Conservation (phyloP, 2,888 invertebrate genomes). For the Amaurobius ferox region DNA sequence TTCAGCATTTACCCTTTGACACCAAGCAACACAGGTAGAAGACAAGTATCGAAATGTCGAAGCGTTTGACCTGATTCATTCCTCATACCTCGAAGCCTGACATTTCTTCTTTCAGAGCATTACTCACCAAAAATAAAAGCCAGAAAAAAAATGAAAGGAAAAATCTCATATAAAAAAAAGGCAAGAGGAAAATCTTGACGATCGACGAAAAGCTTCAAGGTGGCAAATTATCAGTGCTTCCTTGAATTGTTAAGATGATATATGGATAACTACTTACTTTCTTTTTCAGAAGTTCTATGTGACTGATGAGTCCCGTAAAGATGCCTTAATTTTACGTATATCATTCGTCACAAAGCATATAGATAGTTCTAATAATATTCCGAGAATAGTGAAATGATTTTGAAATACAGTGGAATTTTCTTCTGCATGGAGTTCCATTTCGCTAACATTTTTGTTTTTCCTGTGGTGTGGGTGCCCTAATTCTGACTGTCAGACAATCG, state of each 20-base stretch:
- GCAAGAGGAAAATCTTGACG: neutral
- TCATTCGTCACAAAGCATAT: no score
- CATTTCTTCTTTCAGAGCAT: constrained; percentile 7
- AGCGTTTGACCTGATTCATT: constrained; percentile 36
- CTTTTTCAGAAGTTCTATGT: no score
- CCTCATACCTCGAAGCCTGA: constrained; percentile 30
- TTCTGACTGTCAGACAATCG: no score
- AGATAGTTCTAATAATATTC: no score
- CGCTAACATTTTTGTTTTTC: no score
- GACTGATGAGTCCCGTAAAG: no score
- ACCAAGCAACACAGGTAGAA: constrained; percentile 13
- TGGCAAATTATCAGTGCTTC: constrained; percentile 7
- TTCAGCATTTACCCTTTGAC: constrained; percentile 42
- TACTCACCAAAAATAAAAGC: constrained; percentile 12
- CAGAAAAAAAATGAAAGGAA: neutral
- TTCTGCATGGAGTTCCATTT: no score
- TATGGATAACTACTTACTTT: neutral
- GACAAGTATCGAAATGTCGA: constrained; percentile 32
- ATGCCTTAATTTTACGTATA: no score
- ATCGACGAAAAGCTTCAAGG: constrained; percentile 4
- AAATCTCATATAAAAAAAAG: neutral
- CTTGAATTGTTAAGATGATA: neutral
- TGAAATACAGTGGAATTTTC: no score
- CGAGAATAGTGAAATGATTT: no score
- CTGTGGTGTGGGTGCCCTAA: no score